These are phyloP conservation scores for Lathamus discolor DNA, from an alignment of 2,113 vertebrate species.

Conservation along the genomic window DNA sequence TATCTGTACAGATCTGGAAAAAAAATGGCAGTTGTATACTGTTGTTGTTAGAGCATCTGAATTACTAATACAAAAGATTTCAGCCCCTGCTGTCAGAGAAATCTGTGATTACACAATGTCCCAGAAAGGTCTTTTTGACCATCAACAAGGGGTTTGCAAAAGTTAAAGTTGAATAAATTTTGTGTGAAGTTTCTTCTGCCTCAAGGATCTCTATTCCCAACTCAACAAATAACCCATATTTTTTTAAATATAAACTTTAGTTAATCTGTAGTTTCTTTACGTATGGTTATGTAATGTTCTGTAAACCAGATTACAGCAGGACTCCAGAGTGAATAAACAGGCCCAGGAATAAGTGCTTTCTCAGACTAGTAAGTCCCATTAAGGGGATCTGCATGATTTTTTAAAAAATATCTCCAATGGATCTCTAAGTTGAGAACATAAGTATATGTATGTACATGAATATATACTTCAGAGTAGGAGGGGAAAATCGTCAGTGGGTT, in stretches of 20 bases:
- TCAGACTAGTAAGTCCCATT: not conserved
- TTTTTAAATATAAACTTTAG: not conserved
- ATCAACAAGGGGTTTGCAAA: not conserved
- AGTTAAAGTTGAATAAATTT: not conserved
- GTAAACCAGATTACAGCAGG: not conserved
- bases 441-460: accelerated
- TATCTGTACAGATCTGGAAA: not conserved
- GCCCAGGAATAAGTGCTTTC: not conserved
- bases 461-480: not conserved
- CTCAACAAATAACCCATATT: not conserved
- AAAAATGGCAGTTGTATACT: not conserved
- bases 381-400: not conserved
- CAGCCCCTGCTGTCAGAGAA: not conserved
- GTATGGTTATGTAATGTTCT: not conserved
- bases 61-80: not conserved
- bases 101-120: not conserved
- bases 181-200: not conserved
- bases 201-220: not conserved
- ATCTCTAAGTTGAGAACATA: not conserved
- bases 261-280: not conserved
- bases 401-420: not conserved
- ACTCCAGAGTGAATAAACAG: not conserved
- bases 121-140: not conserved
- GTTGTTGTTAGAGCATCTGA: not conserved
- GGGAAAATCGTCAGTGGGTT: accelerated